Conservation (phyloP, 1,140 invertebrate species). For the Ostrea denselamellosa region DNA sequence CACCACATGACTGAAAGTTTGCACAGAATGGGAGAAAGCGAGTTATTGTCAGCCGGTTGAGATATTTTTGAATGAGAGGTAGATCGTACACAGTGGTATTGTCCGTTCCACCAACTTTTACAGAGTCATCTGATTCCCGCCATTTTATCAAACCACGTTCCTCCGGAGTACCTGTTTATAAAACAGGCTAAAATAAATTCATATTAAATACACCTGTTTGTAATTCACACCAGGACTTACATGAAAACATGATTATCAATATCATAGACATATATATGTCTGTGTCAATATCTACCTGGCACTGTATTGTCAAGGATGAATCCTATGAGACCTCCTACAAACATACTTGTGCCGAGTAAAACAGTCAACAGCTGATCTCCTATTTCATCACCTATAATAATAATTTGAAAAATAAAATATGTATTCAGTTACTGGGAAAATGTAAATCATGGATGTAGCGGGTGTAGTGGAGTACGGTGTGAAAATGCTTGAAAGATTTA, state of each 20-base stretch:
- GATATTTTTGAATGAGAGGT: conserved; percentile 60
- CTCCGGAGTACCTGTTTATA: conserved; percentile 56
- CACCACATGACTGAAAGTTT: conserved; percentile 44
- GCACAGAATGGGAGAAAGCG: conserved; percentile 63
- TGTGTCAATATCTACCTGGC: conserved; percentile 64
- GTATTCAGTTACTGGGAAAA: no score
- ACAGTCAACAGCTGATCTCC: conserved; percentile 70
- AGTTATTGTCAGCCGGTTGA: conserved; percentile 53
- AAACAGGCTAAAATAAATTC: background rate
- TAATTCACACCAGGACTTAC: background rate
- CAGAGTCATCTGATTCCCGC: conserved; percentile 43
- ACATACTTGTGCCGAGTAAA: conserved; percentile 72
- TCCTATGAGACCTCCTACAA: conserved; percentile 72
- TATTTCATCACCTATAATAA: conserved; percentile 62
- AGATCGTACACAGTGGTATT: conserved; percentile 56
- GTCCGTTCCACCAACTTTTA: background rate
- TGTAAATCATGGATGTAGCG: no score
- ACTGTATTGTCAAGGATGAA: conserved; percentile 74
- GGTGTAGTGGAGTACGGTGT: no score
- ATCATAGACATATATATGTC: background rate
- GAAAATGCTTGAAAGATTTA: no score
- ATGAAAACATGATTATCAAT: background rate
- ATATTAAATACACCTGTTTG: background rate
- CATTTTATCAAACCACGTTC: conserved; percentile 60
- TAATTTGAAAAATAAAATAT: no score